phyloP scores from a whole-genome alignment of 35 echinoderm and acorn worm genomes.

The Eucidaris tribuloides region DNA sequence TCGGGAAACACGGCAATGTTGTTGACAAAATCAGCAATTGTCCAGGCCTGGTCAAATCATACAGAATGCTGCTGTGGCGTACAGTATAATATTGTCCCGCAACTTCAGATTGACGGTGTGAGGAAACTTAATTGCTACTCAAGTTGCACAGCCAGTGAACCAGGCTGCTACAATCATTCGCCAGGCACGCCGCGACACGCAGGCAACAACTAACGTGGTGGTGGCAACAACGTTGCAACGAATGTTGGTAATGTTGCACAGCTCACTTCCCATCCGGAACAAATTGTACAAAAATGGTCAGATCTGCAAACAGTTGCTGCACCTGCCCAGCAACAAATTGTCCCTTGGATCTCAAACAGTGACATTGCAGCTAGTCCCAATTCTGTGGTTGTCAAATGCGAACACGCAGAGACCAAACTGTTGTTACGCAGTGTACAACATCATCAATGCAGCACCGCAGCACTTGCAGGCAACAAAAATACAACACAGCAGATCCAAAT shows the following conservation, averaged over 20 bases:
- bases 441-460: conserved; percentile 7
- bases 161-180: conserved; percentile 21
- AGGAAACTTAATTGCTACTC: conserved; percentile 74
- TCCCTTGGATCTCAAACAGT: conserved; percentile 47
- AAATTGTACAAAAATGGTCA: conserved; percentile 59
- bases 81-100: conserved; percentile 83
- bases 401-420: neutral
- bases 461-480: conserved; percentile 7
- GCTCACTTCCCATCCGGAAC: conserved; percentile 7
- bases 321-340: conserved; percentile 26
- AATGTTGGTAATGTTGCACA: conserved; percentile 20
- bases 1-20: conserved; percentile 22
- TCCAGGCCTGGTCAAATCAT: conserved; percentile 2
- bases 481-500: neutral
- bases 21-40: conserved; percentile 61
- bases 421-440: neutral
- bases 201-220: neutral
- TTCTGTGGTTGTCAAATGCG: conserved; percentile 20
- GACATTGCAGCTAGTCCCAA: conserved; percentile 66
- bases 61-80: conserved; percentile 6
- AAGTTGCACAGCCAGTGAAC: conserved; percentile 30
- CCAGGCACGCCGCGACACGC: neutral
- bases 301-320: conserved; percentile 31
- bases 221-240: conserved; percentile 28
- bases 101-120: conserved; percentile 70